These are phyloP conservation scores for Podabrus alpinus DNA, from an alignment of 2,888 invertebrate species.

Conservation along the genomic window DNA sequence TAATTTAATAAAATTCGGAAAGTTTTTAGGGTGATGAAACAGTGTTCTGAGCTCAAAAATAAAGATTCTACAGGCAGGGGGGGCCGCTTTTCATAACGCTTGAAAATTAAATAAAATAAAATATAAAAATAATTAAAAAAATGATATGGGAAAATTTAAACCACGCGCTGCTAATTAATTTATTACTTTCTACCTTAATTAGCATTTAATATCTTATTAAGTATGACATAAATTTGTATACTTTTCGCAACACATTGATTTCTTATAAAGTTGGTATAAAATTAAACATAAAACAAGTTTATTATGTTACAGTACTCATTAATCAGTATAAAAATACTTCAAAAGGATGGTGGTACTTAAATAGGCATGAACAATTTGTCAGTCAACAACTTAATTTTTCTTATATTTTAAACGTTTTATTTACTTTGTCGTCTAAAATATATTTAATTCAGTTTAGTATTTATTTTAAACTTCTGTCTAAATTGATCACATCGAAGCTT, in stretches of 20 bases:
- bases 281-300: background rate
- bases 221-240: background rate
- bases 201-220: background rate
- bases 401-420: constrained; percentile 9
- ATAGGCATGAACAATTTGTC: constrained; percentile 28
- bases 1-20: background rate
- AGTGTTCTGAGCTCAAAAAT: background rate
- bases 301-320: background rate
- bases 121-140: no score
- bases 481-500: background rate
- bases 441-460: background rate
- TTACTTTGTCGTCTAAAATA: constrained; percentile 1
- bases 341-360: constrained; percentile 17
- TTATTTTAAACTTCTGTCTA: background rate
- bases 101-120: no score
- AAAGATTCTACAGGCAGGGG: no score
- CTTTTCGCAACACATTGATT: background rate
- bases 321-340: constrained; percentile 12
- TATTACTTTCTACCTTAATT: background rate
- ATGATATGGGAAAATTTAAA: background rate
- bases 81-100: no score
- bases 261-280: background rate
- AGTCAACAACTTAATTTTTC: constrained; percentile 19
- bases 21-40: background rate
- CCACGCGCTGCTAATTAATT: background rate